These are phyloP conservation scores for Scaptomyza cyrtandrae DNA, from an alignment of 2,888 invertebrate species.

Conservation along the genomic window DNA sequence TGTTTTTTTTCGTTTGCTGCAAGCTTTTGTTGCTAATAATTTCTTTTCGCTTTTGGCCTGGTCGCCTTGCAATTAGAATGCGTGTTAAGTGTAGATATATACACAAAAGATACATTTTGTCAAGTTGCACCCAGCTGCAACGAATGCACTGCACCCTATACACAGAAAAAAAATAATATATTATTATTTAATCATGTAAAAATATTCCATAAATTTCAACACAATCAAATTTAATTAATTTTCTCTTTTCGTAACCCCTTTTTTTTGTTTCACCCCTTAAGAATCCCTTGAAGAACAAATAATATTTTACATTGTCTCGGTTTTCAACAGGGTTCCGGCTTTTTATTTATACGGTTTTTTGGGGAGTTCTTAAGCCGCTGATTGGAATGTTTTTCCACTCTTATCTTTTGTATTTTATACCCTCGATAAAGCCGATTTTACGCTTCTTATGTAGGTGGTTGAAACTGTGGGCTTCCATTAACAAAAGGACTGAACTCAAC, in stretches of 20 bases:
- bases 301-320: conserved; percentile 52
- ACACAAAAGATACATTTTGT: conserved; percentile 47
- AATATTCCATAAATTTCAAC: conserved; percentile 61
- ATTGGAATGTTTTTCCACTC: conserved; percentile 72
- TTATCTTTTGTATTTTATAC: conserved; percentile 16
- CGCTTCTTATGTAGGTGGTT: conserved; percentile 66
- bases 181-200: conserved; percentile 28
- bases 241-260: conserved; percentile 45
- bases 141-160: conserved; percentile 47
- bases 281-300: conserved; percentile 42
- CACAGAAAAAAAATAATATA: conserved; percentile 1
- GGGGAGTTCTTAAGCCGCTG: conserved; percentile 66
- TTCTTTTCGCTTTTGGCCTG: conserved; percentile 62
- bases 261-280: conserved; percentile 22
- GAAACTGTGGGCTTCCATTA: conserved; percentile 37
- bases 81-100: conserved; percentile 82
- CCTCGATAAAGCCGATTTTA: conserved; percentile 67
- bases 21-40: conserved; percentile 80
- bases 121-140: conserved; percentile 24
- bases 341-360: conserved; percentile 1
- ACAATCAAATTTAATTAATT: conserved; percentile 79
- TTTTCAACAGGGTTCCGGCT: conserved; percentile 50
- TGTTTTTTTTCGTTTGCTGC: conserved; percentile 13
- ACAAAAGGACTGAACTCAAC: conserved; percentile 33
- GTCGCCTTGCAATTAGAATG: conserved; percentile 82